Percentiles rank a stretch among this genome's conserved stretches.
phyloP scores from a whole-genome alignment of 2,888 invertebrate genomes.

The Drosophila paracracens region DNA sequence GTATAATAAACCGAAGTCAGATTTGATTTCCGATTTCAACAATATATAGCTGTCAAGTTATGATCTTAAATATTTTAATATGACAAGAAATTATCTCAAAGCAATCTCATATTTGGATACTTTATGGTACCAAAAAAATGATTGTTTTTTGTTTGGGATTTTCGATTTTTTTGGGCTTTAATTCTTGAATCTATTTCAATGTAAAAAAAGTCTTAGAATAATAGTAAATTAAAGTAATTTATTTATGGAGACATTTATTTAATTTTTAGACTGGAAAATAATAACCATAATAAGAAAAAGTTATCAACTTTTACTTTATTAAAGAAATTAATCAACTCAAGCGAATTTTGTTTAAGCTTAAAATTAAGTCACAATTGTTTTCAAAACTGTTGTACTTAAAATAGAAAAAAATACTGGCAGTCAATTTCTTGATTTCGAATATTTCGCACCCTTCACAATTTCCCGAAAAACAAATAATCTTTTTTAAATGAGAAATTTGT shows the following conservation, averaged over 20 bases:
- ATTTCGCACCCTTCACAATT: neutral
- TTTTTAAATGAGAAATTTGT: neutral
- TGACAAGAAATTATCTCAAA: neutral
- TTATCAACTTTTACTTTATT: neutral
- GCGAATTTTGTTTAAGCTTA: neutral
- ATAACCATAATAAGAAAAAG: neutral
- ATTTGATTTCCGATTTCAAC: neutral
- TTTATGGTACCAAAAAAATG: rapidly evolving
- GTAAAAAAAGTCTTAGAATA: rapidly evolving
- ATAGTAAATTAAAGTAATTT: neutral
- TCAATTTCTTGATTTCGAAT: neutral
- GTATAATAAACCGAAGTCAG: neutral
- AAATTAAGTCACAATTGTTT: neutral
- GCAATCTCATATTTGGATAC: neutral
- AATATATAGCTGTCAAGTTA: no score
- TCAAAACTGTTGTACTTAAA: neutral
- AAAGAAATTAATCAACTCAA: neutral
- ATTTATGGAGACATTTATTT: neutral
- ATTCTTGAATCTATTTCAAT: neutral
- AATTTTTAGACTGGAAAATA: neutral
- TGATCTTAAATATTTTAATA: no score
- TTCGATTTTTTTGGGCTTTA: neutral
- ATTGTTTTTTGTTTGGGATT: neutral
- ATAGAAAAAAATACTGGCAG: rapidly evolving
- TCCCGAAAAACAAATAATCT: neutral